A percentile compares a stretch with the other conserved stretches of the same genome.
phyloP scores from a whole-genome alignment of 2,888 invertebrate genomes.

The Campaea margaritaria region DNA sequence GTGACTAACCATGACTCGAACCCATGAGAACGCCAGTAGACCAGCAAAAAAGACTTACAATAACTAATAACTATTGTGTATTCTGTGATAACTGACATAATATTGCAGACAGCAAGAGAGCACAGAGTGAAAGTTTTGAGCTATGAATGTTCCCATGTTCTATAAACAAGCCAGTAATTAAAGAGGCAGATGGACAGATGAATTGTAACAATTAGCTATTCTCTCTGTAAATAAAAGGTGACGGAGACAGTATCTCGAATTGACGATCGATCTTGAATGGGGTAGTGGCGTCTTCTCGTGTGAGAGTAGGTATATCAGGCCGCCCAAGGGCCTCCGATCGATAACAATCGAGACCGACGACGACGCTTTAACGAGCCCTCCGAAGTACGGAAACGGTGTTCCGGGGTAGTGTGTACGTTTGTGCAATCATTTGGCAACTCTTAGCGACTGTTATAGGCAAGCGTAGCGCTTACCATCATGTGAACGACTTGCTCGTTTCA shows the following conservation, averaged over 20 bases:
- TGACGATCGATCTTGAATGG: neutral
- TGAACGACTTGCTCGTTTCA: no score
- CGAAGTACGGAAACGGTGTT: no score
- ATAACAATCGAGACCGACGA: no score
- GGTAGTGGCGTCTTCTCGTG: no score
- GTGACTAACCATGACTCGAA: slow-evolving; percentile 19
- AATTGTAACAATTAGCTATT: slow-evolving; percentile 14
- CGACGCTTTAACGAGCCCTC: no score
- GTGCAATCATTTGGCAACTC: no score
- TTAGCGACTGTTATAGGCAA: no score
- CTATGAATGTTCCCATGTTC: slow-evolving; percentile 39
- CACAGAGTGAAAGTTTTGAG: slow-evolving; percentile 35
- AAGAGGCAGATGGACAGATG: slow-evolving; percentile 29
- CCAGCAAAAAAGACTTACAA: slow-evolving; percentile 7
- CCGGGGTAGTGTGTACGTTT: no score
- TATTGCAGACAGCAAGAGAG: slow-evolving; percentile 17
- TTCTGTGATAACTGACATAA: slow-evolving; percentile 24
- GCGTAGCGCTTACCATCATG: no score
- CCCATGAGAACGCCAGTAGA: slow-evolving; percentile 9
- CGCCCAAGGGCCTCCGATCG: no score
- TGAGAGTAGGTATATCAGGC: no score
- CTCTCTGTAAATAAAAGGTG: neutral
- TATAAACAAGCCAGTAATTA: slow-evolving; percentile 30
- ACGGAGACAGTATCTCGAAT: neutral
- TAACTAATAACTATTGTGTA: neutral